Percentiles rank a stretch among this genome's conserved stretches.
Conservation (phyloP, 2,797 vertebrate genomes). For the Avahi laniger region DNA sequence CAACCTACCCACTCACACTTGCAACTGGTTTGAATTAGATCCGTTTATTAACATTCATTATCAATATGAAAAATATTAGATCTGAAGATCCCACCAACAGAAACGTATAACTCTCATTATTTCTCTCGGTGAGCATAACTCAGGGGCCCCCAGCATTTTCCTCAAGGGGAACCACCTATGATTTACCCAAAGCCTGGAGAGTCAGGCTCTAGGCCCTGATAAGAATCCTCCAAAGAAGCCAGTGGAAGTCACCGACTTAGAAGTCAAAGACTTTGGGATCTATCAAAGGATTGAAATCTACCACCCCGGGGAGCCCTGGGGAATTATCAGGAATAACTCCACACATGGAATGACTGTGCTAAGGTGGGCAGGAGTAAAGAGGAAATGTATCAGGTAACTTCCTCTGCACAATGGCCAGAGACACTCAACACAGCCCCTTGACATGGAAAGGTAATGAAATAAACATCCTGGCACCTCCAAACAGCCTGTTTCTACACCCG, state of each 20-base stretch:
- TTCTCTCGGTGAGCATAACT: neutral
- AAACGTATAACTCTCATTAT: neutral
- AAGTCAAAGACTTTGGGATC: neutral
- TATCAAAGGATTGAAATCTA: neutral
- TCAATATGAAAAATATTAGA: neutral
- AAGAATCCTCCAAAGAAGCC: neutral
- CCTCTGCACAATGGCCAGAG: neutral
- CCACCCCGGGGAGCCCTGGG: neutral
- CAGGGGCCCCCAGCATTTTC: neutral
- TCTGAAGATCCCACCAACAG: neutral
- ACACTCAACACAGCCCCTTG: neutral
- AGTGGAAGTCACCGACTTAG: neutral
- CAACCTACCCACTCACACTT: neutral
- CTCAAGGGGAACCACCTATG: neutral
- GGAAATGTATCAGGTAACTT: neutral
- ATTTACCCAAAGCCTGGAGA: neutral
- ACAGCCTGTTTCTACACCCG: fast-evolving
- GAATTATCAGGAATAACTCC: neutral
- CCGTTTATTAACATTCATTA: neutral
- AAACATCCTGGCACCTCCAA: neutral
- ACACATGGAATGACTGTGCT: neutral
- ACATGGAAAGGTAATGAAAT: neutral
- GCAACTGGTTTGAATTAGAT: neutral
- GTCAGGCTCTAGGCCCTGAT: neutral
- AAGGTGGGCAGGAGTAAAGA: neutral